Percentiles rank a stretch among this genome's conserved stretches.
Evolutionary conservation across 2,888 invertebrate genomes (phyloP).

Genomic region (Dromius quadrimaculatus): DNA sequence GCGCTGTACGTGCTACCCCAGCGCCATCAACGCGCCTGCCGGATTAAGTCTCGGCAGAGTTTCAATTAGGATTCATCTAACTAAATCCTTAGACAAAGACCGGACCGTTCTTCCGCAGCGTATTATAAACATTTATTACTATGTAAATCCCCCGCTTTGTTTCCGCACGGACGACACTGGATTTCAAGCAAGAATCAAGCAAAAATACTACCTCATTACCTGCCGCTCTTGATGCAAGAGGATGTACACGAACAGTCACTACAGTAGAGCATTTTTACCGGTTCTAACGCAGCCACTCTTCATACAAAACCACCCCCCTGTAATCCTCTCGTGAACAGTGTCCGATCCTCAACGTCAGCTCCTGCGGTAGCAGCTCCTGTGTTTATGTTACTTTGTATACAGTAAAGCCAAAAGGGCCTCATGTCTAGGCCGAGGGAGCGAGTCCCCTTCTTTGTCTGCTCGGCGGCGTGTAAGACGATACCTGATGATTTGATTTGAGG

Average conservation of each 20-base stretch:
- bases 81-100: constrained; percentile 53
- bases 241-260: no score
- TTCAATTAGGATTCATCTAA: constrained; percentile 53
- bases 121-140: constrained; percentile 53
- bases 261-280: background rate
- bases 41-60: constrained; percentile 51
- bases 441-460: background rate
- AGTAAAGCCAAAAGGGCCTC: background rate
- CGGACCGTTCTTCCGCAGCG: constrained; percentile 46
- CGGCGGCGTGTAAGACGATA: background rate
- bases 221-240: no score
- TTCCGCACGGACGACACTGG: constrained; percentile 47
- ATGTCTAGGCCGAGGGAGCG: no score
- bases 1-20: no score
- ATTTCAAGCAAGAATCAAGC: constrained; percentile 35
- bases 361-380: background rate
- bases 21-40: constrained; percentile 1
- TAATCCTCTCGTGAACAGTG: background rate
- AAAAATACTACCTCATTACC: constrained; percentile 40
- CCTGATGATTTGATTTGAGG: background rate
- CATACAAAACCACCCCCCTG: no score
- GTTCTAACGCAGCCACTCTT: background rate
- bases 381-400: background rate
- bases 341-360: no score
- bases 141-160: constrained; percentile 53